Evolutionary conservation across 2,888 invertebrate species (phyloP), one percentile per base, ranked within the genome.

Genomic region (Apoderus coryli): DNA sequence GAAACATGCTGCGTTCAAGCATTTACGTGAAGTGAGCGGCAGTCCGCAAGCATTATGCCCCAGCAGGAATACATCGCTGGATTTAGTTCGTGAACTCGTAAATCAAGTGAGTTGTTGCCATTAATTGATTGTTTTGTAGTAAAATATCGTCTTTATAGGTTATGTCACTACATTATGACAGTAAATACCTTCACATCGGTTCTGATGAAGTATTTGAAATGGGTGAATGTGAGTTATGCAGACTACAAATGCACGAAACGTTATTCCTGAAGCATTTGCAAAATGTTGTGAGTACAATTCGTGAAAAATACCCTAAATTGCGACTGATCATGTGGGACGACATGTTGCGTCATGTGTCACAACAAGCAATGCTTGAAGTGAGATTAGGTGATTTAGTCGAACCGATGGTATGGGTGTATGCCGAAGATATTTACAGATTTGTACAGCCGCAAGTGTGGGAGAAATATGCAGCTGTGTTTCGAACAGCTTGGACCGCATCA

Each of bases 341-440:
- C 50, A 81, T 82, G 78, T 53, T 82, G 32, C 56, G 80, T 1
- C 70, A 72, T 43, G 61, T 76, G 40, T 61, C 69, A 2, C 54
- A 67, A 25, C 64, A 67, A 36, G 63, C 64, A 36, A 59, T 76
- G 56, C 60, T 69, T 32, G 67, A 69, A 36, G 67, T 66, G 14
- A 66, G 68, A 23, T 60, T 81, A 10, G 74, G 75, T 1, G 59
- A 62, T 16, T 57, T 76, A 22, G 77, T 81, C 1, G 78, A 81
- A 46, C 77, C 78, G 1, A 79, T 81, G 78, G 70, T 81, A 14
- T 82, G 82, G 81, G 76, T 78, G 3, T 82, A 82, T 48, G 73
- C 74, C 6, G 74, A 72, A 46, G 76, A 76, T 41, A 69, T 76
- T 30, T 75, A 75, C 47, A 32, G 44, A 25, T 64, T 53, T 51